Conservation (phyloP, 53 echinoderm and acorn worm species). For the Henricia sp. region DNA sequence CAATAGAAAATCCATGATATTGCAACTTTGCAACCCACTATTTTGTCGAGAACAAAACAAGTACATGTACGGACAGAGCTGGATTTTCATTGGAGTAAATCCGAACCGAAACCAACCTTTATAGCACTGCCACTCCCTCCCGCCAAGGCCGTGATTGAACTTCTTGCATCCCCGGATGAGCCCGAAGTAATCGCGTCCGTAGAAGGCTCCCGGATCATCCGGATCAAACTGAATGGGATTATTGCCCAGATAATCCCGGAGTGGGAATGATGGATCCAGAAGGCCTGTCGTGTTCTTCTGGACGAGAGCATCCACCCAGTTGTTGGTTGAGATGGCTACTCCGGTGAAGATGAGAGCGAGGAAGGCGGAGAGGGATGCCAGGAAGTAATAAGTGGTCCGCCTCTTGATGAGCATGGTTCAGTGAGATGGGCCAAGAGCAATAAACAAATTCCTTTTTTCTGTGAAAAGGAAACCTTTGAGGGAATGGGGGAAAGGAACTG, state of each 20-base stretch:
- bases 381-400: slow-evolving; percentile 77
- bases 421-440: background rate
- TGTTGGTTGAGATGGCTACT: slow-evolving; percentile 61
- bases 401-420: slow-evolving; percentile 74
- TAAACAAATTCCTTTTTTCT: background rate
- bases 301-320: slow-evolving; percentile 73
- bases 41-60: no score
- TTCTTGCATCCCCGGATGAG: slow-evolving; percentile 89
- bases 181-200: slow-evolving; percentile 74
- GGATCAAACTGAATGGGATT: slow-evolving; percentile 75
- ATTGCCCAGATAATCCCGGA: slow-evolving; percentile 66
- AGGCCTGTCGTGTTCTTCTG: slow-evolving; percentile 50
- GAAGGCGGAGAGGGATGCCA: slow-evolving; percentile 69
- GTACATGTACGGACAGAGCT: no score
- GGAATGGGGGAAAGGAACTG: background rate
- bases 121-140: slow-evolving; percentile 68
- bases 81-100: no score
- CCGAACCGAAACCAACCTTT: slow-evolving; percentile 60
- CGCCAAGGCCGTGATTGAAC: slow-evolving; percentile 92
- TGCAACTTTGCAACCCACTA: no score
- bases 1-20: no score
- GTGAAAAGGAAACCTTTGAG: background rate
- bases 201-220: slow-evolving; percentile 83
- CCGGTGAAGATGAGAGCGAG: slow-evolving; percentile 70
- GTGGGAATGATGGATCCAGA: slow-evolving; percentile 52